These are phyloP conservation scores for Euwallacea fornicatus DNA, from an alignment of 1,140 invertebrate genomes.

Conservation along the genomic window DNA sequence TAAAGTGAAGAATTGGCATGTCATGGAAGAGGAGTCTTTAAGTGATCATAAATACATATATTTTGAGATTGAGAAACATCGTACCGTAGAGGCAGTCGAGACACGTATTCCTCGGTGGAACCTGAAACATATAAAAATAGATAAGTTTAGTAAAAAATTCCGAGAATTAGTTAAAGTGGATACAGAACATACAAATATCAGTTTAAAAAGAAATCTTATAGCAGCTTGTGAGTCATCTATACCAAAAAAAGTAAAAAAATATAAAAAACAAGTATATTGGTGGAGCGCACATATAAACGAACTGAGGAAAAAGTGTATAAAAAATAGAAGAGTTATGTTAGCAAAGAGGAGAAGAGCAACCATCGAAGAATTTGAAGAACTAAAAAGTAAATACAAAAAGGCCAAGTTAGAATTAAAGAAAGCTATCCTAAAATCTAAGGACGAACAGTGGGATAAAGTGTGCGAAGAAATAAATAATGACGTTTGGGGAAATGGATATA, in stretches of 20 bases:
- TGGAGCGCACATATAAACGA: not conserved
- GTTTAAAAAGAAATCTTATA: not conserved
- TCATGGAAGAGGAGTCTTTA: not conserved
- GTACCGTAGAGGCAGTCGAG: not conserved
- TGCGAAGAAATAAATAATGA: no score
- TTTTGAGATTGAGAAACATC: not conserved
- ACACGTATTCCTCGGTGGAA: no score
- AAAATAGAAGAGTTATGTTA: not conserved
- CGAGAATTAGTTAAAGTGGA: not conserved
- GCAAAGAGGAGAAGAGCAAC: not conserved
- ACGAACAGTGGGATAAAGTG: not conserved
- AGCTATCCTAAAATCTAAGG: not conserved
- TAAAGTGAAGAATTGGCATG: not conserved
- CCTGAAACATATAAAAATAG: not conserved
- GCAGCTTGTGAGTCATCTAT: no score
- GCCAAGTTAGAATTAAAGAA: constrained; percentile 11
- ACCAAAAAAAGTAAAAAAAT: no score
- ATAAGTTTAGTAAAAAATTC: not conserved
- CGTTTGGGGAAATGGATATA: no score
- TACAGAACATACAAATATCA: not conserved
- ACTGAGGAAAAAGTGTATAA: not conserved
- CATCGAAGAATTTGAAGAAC: not conserved
- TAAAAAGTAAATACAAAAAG: not conserved
- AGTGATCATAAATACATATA: not conserved
- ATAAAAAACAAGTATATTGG: constrained; percentile 6